These are phyloP conservation scores for Nymphicus hollandicus DNA, from an alignment of 2,113 vertebrate genomes.

Conservation along the genomic window DNA sequence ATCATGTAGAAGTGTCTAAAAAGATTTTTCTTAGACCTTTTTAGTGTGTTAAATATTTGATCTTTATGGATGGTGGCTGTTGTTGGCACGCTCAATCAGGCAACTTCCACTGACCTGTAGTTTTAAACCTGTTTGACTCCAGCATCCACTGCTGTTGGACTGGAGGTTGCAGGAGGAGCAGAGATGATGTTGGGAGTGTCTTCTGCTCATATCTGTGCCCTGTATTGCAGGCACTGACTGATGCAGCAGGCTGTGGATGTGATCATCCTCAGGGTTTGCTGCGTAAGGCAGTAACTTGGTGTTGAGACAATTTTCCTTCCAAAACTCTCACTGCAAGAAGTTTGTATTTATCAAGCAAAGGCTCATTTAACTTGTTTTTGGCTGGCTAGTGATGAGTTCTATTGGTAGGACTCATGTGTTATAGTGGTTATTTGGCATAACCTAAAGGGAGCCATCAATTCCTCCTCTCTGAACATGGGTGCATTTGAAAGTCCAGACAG, in stretches of 20 bases:
- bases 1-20: not conserved
- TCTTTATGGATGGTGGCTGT: not conserved
- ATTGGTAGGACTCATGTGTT: not conserved
- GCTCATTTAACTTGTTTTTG: not conserved
- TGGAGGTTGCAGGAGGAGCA: not conserved
- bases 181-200: not conserved
- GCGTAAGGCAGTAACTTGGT: not conserved
- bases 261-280: not conserved
- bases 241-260: accelerated
- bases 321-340: not conserved
- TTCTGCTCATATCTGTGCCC: not conserved
- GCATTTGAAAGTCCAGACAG: not conserved
- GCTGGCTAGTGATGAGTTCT: not conserved
- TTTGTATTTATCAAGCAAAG: not conserved
- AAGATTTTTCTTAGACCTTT: not conserved
- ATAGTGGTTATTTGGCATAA: not conserved
- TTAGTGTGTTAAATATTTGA: not conserved
- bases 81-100: too few relatives aligned
- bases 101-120: not conserved
- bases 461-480: not conserved
- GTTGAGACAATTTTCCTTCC: not conserved
- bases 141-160: not conserved
- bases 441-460: not conserved
- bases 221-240: too few relatives aligned
- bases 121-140: not conserved